phyloP scores from a whole-genome alignment of 2,797 vertebrate genomes.

The Oryzias dopingdopingensis region DNA sequence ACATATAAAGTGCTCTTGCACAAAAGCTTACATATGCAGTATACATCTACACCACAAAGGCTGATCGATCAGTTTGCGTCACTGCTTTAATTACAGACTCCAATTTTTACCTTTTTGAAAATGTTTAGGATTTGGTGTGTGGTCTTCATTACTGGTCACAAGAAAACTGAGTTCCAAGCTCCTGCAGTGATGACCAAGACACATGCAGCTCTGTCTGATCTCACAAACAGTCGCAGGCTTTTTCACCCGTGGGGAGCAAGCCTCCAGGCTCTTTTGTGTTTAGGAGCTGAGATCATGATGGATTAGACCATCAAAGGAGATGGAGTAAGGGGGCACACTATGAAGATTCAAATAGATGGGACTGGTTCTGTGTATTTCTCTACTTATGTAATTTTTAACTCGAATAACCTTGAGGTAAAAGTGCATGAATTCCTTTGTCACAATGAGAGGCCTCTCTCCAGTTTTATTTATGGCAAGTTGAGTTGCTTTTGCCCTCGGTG shows the following conservation, averaged over 20 bases:
- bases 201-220: conserved; percentile 50
- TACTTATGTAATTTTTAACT: background rate
- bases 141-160: conserved; percentile 43
- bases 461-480: conserved; percentile 30
- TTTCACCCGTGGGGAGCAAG: conserved; percentile 49
- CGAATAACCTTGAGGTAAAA: conserved; percentile 3
- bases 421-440: conserved; percentile 1
- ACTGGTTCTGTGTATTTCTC: conserved; percentile 5
- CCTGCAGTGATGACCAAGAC: conserved; percentile 43
- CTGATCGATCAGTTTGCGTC: background rate
- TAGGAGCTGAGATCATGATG: conserved; percentile 65
- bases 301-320: conserved; percentile 40
- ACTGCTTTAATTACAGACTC: background rate
- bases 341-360: conserved; percentile 27
- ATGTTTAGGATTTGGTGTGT: conserved; percentile 5
- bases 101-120: background rate
- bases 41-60: background rate
- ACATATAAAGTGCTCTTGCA: background rate
- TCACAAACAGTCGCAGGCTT: conserved; percentile 36
- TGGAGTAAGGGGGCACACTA: conserved; percentile 43
- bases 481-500: conserved; percentile 36
- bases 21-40: background rate
- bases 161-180: conserved; percentile 32
- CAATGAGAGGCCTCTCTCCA: conserved; percentile 15
- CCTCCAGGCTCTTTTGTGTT: conserved; percentile 71